Evolutionary conservation across 2,113 vertebrate genomes (phyloP), one percentile per base, ranked within the genome.

Genomic region (Clarias gariepinus): DNA sequence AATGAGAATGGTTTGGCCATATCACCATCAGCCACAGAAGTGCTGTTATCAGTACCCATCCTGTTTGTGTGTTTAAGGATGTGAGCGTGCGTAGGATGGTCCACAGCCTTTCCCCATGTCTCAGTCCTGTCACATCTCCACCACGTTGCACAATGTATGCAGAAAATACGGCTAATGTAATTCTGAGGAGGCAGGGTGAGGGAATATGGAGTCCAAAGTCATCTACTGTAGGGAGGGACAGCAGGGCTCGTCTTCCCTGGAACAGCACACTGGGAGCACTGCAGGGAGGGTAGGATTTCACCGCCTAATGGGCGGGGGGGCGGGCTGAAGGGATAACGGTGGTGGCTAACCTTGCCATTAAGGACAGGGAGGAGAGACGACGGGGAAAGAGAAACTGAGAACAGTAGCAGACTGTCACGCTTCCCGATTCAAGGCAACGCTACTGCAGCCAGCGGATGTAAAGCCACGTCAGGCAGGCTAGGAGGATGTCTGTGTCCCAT

Each of bases 281-380:
- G 57, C 77, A 21, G 84, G 63, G 83, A 93, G 94, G 94, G 86
- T 96, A 95, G 88, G 91, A 78, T 96, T 96, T 95, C 95, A 2
- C 90, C 23, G 84, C 91, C 88, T 91, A 91, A 89, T 92, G 91
- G 90, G 81, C 88, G 90, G 78, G 83, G 88, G 86, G 92, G 90
- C 86, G 92, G 90, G n/a, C 10, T 68, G 47, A 73, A 41, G 90
- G 60, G 81, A 47, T 66, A 66, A 66, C 86, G 13, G 85, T 73
- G 88, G 63, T 73, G 91, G 90, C 87, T 91, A 92, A 92, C 92
- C 93, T 89, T 85, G 92, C 94, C 89, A 88, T 90, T 87, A 91
- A 53, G 85, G 91, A 92, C 92, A 78, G 90, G 66, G 74, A 55
- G 47, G 69, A 85, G 77, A 71, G 52, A 79, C 28, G 73, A 64